A percentile compares a stretch with the other conserved stretches of the same genome.
These are phyloP conservation scores for Ricordea florida DNA, from an alignment of 92 coral and sea anemone genomes.

Conservation along the genomic window DNA sequence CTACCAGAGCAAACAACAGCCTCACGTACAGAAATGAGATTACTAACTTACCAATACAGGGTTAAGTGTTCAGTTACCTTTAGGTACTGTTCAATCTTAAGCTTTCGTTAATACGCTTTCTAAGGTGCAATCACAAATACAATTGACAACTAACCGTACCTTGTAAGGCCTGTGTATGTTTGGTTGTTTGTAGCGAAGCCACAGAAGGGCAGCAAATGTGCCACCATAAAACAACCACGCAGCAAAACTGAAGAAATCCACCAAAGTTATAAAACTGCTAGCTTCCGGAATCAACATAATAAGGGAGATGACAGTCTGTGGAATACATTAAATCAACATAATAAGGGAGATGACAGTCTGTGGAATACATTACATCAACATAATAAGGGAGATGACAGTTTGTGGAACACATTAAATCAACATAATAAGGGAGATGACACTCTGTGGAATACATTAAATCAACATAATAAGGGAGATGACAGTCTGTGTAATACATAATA, in stretches of 20 bases:
- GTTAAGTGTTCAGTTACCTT: neutral
- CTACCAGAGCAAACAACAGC: neutral
- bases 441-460: neutral
- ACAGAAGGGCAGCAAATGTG: conserved; percentile 79
- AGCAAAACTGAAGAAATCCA: conserved; percentile 98
- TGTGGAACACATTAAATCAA: neutral
- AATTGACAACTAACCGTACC: conserved; percentile 33
- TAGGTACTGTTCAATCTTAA: neutral
- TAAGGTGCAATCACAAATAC: neutral
- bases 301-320: conserved; percentile 80
- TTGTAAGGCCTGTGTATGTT: conserved; percentile 75
- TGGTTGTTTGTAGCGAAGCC: conserved; percentile 73
- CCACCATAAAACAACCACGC: conserved; percentile 97
- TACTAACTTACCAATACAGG: too few species aligned
- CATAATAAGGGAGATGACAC: neutral
- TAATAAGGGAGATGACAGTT: neutral
- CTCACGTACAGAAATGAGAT: neutral
- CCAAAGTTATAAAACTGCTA: conserved; percentile 84
- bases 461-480: neutral
- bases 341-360: neutral
- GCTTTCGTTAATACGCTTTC: neutral
- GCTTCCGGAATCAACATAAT: conserved; percentile 95
- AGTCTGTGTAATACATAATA: neutral
- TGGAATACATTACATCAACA: neutral
- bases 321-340: neutral